Percentiles rank a stretch among this genome's conserved stretches.
These are phyloP conservation scores for Calameuta pallipes DNA, from an alignment of 2,888 invertebrate species.

Conservation along the genomic window DNA sequence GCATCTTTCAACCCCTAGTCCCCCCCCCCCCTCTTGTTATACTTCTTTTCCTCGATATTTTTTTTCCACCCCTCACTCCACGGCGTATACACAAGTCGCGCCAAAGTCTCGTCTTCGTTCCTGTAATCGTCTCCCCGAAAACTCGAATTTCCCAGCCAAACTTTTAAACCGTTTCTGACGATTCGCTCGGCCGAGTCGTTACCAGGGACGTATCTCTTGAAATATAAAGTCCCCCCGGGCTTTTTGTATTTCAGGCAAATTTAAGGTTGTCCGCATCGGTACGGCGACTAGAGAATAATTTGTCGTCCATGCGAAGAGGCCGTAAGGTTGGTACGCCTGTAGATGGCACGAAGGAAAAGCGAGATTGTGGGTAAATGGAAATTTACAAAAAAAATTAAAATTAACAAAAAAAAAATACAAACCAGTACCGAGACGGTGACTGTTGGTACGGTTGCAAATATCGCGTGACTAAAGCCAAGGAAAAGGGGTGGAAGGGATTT, in stretches of 20 bases:
- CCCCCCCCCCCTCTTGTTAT: background rate
- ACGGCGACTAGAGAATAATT: background rate
- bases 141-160: background rate
- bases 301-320: background rate
- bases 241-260: slow-evolving; percentile 5
- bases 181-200: slow-evolving; percentile 15
- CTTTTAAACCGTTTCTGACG: slow-evolving; percentile 20
- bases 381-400: background rate
- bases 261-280: background rate
- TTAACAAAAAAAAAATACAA: background rate
- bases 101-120: background rate
- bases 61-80: background rate
- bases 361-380: background rate
- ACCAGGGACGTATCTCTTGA: slow-evolving; percentile 6
- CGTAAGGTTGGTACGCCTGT: background rate
- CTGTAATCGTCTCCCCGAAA: background rate
- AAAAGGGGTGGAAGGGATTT: background rate
- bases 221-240: slow-evolving; percentile 12
- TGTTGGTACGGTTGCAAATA: background rate
- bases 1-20: background rate
- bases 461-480: background rate
- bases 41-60: background rate
- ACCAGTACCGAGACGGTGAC: background rate
- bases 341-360: background rate
- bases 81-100: background rate